Conservation (phyloP, 2,888 invertebrate genomes). For the Elmis aenea region DNA sequence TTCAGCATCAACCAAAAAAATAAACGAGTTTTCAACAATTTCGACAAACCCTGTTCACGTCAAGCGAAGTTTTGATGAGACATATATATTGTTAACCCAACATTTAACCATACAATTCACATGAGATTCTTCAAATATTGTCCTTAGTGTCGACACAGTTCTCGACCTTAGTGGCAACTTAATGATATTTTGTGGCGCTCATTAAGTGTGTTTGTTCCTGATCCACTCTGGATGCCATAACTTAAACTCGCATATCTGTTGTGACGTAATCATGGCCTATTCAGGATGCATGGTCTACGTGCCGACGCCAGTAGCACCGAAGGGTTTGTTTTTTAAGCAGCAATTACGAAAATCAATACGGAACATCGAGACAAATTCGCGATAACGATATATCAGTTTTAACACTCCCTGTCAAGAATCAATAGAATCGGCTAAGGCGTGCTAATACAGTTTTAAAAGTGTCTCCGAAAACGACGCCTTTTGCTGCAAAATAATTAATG, state of each 20-base stretch:
- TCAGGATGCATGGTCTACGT: conserved; percentile 16
- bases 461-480: too few relatives aligned
- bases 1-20: too few relatives aligned
- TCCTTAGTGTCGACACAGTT: too few relatives aligned
- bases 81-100: too few relatives aligned
- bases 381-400: conserved; percentile 9
- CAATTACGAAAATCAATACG: conserved; percentile 10
- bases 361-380: conserved; percentile 8
- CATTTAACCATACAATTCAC: too few relatives aligned
- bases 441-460: too few relatives aligned
- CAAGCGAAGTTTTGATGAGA: too few relatives aligned
- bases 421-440: too few relatives aligned
- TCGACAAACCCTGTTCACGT: too few relatives aligned
- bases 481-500: too few relatives aligned
- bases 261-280: conserved; percentile 23
- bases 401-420: conserved; percentile 8
- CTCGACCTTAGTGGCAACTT: conserved; percentile 30
- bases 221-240: conserved; percentile 27
- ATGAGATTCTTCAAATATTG: too few relatives aligned
- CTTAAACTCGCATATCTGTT: conserved; percentile 9
- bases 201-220: conserved; percentile 44
- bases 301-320: conserved; percentile 7
- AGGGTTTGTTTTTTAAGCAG: conserved; percentile 10
- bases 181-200: conserved; percentile 44
- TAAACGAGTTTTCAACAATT: too few relatives aligned